A percentile compares a stretch with the other conserved stretches of the same genome.
phyloP scores from a whole-genome alignment of 1,140 invertebrate species.

The Drosophila neocordata region DNA sequence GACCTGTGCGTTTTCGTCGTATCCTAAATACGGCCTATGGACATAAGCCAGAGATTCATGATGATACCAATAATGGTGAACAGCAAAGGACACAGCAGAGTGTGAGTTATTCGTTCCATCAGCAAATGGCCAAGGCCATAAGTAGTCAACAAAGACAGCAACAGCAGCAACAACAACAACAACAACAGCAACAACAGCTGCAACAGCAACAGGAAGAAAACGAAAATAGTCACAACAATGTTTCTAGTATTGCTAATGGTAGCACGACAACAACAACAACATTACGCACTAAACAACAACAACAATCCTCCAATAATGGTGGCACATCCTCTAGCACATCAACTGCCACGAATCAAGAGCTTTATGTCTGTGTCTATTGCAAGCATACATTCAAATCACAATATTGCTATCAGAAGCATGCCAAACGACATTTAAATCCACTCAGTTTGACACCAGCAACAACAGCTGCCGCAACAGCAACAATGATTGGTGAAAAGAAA shows the following conservation, averaged over 20 bases:
- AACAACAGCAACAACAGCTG: slow-evolving; percentile 3
- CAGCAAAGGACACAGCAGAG: slow-evolving; percentile 78
- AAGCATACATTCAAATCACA: slow-evolving; percentile 92
- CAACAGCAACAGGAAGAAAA: slow-evolving; percentile 74
- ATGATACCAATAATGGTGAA: slow-evolving; percentile 42
- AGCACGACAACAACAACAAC: slow-evolving; percentile 4
- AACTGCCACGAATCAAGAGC: slow-evolving; percentile 63
- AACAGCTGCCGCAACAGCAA: not conserved
- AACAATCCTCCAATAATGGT: not conserved
- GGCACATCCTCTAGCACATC: slow-evolving; percentile 10
- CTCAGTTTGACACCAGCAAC: slow-evolving; percentile 71
- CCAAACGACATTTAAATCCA: slow-evolving; percentile 87
- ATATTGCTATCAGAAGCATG: slow-evolving; percentile 92
- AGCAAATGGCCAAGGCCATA: slow-evolving; percentile 81
- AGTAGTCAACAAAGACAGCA: slow-evolving; percentile 73
- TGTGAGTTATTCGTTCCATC: slow-evolving; percentile 78
- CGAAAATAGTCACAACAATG: slow-evolving; percentile 57
- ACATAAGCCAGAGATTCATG: slow-evolving; percentile 68
- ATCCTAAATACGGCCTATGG: slow-evolving; percentile 90
- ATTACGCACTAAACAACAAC: slow-evolving; percentile 3
- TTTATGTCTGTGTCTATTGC: slow-evolving; percentile 90
- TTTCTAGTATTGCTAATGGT: slow-evolving; percentile 5
- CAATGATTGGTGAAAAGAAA: slow-evolving; percentile 3
- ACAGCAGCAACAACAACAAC: slow-evolving; percentile 57
- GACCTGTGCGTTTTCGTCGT: slow-evolving; percentile 91